phyloP scores from a whole-genome alignment of 2,113 vertebrate species.

The Sylvilagus bachmani region DNA sequence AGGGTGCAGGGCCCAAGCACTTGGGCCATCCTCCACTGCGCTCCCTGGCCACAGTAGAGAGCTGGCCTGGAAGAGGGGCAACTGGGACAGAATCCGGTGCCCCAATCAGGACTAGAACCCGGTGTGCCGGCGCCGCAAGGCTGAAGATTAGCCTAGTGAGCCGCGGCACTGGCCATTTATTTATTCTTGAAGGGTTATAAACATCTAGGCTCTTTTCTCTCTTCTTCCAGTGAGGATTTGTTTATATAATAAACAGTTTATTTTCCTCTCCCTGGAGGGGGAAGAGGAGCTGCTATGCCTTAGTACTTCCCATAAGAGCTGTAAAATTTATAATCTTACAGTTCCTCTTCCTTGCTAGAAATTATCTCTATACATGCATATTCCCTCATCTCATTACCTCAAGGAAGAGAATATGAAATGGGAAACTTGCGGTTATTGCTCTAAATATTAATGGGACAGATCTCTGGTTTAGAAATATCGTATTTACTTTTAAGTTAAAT shows the following conservation, averaged over 20 bases:
- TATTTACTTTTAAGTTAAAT: conserved; percentile 11
- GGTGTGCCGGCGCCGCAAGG: too few species aligned
- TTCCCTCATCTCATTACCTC: background rate
- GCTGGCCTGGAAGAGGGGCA: too few species aligned
- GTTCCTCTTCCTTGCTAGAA: background rate
- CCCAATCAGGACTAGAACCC: too few species aligned
- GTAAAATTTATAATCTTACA: background rate
- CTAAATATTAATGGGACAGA: background rate
- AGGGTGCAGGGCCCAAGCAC: too few species aligned
- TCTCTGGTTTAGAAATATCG: background rate
- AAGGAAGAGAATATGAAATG: background rate
- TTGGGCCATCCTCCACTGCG: too few species aligned
- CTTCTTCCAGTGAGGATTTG: background rate
- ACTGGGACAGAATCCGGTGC: too few species aligned
- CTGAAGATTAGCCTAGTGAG: too few species aligned
- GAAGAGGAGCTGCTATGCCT: background rate
- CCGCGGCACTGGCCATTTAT: too few species aligned
- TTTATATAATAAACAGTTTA: background rate
- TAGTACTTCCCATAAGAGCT: background rate
- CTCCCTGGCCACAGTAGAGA: too few species aligned
- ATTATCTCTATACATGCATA: rapidly evolving
- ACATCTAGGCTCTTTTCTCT: background rate
- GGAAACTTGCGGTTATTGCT: background rate
- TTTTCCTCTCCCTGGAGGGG: background rate
- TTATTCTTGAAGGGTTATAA: conserved; percentile 29